These are phyloP conservation scores for Acanthis flammea DNA, from an alignment of 2,797 vertebrate species.

Conservation along the genomic window DNA sequence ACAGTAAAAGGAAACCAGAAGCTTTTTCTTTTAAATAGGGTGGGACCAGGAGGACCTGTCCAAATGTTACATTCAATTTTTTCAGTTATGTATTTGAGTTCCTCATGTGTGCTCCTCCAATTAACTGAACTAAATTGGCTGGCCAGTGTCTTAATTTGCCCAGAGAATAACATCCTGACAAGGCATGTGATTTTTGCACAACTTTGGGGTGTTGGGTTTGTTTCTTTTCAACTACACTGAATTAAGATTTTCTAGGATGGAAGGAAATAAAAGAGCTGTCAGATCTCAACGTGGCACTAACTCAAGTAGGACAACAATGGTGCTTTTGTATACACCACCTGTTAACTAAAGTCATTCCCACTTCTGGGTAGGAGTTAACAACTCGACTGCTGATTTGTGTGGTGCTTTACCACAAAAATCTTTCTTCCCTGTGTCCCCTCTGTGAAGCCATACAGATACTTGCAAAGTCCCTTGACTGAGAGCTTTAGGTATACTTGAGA, in stretches of 20 bases:
- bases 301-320: neutral
- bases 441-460: neutral
- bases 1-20: neutral
- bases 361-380: neutral
- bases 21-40: neutral
- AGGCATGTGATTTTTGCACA: neutral
- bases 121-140: neutral
- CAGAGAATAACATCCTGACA: neutral
- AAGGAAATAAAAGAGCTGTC: neutral
- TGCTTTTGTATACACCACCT: neutral
- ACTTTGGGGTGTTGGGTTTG: neutral
- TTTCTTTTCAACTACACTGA: neutral
- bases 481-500: conserved; percentile 7
- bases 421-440: neutral
- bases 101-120: accelerated
- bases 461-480: neutral
- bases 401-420: neutral
- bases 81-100: neutral
- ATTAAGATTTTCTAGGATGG: neutral
- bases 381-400: neutral
- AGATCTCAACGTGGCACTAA: neutral
- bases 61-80: neutral
- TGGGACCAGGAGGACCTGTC: neutral
- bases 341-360: neutral
- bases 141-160: neutral